Evolutionary conservation across 2,113 vertebrate species (phyloP).

Genomic region (Gobiocypris rarus): DNA sequence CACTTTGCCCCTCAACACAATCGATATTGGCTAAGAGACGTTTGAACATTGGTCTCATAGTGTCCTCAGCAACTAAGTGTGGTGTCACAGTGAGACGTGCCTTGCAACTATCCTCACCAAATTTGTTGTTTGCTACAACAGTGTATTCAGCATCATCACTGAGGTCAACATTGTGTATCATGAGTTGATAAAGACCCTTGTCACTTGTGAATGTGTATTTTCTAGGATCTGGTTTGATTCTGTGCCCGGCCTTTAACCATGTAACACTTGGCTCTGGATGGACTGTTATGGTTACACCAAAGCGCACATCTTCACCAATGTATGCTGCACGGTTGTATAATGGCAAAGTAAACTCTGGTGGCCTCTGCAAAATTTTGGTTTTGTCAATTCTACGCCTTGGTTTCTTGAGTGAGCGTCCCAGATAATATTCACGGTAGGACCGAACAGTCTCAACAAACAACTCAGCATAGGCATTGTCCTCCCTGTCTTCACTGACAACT

Average conservation of each 20-base stretch:
- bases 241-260: conserved; percentile 96
- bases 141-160: conserved; percentile 93
- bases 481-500: conserved; percentile 89
- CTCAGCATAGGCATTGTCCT: conserved; percentile 92
- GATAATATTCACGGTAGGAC: conserved; percentile 87
- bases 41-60: conserved; percentile 97
- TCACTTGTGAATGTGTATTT: conserved; percentile 96
- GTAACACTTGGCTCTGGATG: conserved; percentile 94
- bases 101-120: conserved; percentile 95
- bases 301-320: conserved; percentile 92
- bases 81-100: conserved; percentile 89
- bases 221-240: conserved; percentile 88
- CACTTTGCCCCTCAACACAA: conserved; percentile 88
- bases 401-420: conserved; percentile 87
- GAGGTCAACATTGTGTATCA: conserved; percentile 86
- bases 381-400: conserved; percentile 87
- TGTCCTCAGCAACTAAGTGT: conserved; percentile 86
- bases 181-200: conserved; percentile 95
- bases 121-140: conserved; percentile 91
- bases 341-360: conserved; percentile 96
- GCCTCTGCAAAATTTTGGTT: conserved; percentile 86
- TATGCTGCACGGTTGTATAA: conserved; percentile 92
- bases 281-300: conserved; percentile 97
- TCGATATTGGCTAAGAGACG: conserved; percentile 92
- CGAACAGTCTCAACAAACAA: conserved; percentile 93